Conservation (phyloP, 1,140 invertebrate species). For the Neodiprion virginianus region DNA sequence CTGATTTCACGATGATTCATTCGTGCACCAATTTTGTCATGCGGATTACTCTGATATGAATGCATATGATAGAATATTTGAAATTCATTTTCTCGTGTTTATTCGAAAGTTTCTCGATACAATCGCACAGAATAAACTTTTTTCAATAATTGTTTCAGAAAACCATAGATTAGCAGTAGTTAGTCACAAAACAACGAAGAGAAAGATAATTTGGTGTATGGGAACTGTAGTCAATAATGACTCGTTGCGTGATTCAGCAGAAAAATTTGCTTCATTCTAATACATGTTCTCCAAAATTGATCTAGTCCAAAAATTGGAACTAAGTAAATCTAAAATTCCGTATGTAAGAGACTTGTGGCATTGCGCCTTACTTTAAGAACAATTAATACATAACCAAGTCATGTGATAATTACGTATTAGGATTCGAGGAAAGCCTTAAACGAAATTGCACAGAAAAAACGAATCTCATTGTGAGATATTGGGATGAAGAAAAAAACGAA, state of each 20-base stretch:
- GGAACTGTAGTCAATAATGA: slow-evolving; percentile 14
- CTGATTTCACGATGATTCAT: too few relatives aligned
- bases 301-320: slow-evolving; percentile 14
- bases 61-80: too few relatives aligned
- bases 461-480: slow-evolving; percentile 34
- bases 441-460: slow-evolving; percentile 30
- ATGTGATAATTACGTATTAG: slow-evolving; percentile 20
- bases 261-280: slow-evolving; percentile 8
- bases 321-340: slow-evolving; percentile 16
- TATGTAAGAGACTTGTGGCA: slow-evolving; percentile 10
- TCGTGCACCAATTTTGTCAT: too few relatives aligned
- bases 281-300: slow-evolving; percentile 21
- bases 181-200: slow-evolving; percentile 15
- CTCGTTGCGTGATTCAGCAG: slow-evolving; percentile 21
- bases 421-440: slow-evolving; percentile 32
- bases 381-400: slow-evolving; percentile 6
- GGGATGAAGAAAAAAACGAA: slow-evolving; percentile 28
- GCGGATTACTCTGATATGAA: too few relatives aligned
- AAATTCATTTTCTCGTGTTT: too few relatives aligned
- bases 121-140: too few relatives aligned
- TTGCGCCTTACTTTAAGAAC: slow-evolving; percentile 17
- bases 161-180: too few relatives aligned
- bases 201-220: slow-evolving; percentile 28
- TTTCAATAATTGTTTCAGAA: too few relatives aligned
- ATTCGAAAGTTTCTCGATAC: too few relatives aligned